Percentiles rank a stretch among this genome's conserved stretches.
Evolutionary conservation across 2,113 vertebrate species (phyloP).

Genomic region (Lasiurus borealis): DNA sequence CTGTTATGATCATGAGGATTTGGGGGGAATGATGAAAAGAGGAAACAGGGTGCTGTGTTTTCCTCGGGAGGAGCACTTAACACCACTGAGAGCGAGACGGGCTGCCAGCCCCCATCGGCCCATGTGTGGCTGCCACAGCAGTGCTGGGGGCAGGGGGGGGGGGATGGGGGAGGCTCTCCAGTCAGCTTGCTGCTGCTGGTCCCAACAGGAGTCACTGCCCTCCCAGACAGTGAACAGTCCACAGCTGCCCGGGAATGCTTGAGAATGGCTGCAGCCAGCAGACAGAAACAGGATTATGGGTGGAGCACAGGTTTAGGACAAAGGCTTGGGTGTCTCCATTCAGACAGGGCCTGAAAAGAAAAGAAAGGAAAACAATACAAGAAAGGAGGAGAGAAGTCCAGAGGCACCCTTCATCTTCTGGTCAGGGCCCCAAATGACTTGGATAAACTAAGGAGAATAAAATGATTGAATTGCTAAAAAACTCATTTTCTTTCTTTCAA

Average conservation of each 20-base stretch:
- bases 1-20: not conserved
- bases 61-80: not conserved
- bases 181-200: not conserved
- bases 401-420: not conserved
- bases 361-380: slow-evolving; percentile 40
- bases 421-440: not conserved
- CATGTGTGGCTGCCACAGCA: accelerated
- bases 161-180: not conserved
- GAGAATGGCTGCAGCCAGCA: not conserved
- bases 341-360: slow-evolving; percentile 5
- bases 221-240: not conserved
- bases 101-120: accelerated
- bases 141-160: no score
- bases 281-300: not conserved
- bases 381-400: slow-evolving; percentile 1
- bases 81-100: not conserved
- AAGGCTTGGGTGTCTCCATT: slow-evolving; percentile 23
- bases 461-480: slow-evolving; percentile 34
- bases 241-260: not conserved
- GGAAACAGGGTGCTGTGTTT: not conserved
- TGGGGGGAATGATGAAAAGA: not conserved
- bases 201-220: not conserved
- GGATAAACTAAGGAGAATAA: slow-evolving; percentile 35
- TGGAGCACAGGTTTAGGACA: not conserved
- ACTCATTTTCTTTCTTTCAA: not conserved